Percentiles rank a stretch among this genome's conserved stretches.
phyloP scores from a whole-genome alignment of 2,888 invertebrate species.

The Mayetiola destructor region DNA sequence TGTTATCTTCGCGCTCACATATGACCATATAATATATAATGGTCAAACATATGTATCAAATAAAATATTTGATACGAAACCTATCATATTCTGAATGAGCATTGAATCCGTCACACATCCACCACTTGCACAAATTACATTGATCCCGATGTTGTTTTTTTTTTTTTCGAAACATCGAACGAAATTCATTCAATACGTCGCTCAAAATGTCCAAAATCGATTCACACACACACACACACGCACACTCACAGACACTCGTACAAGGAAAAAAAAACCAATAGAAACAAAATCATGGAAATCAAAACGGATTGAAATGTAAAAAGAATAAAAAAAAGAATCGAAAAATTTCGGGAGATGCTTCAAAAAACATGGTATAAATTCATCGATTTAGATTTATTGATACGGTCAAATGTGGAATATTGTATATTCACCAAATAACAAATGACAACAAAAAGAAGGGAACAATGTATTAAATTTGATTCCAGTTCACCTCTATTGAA shows the following conservation, averaged over 20 bases:
- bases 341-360: too few relatives aligned
- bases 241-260: too few relatives aligned
- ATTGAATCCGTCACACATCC: background rate
- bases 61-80: constrained; percentile 2
- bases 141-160: too few relatives aligned
- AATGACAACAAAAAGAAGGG: too few relatives aligned
- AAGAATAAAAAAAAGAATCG: background rate
- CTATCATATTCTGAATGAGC: background rate
- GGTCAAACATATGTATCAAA: background rate
- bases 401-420: constrained; percentile 9
- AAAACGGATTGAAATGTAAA: background rate
- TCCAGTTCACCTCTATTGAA: constrained; percentile 16
- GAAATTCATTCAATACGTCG: too few relatives aligned
- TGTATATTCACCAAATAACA: constrained; percentile 5
- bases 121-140: background rate
- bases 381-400: constrained; percentile 12
- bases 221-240: too few relatives aligned
- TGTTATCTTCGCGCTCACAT: constrained; percentile 6
- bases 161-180: too few relatives aligned
- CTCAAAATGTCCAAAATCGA: too few relatives aligned
- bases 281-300: background rate
- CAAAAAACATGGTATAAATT: constrained; percentile 1
- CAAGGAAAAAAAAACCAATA: background rate
- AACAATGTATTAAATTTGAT: constrained; percentile 14
- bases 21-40: constrained; percentile 12